phyloP scores from a whole-genome alignment of 1,140 invertebrate species.

The Charaxes varanes region DNA sequence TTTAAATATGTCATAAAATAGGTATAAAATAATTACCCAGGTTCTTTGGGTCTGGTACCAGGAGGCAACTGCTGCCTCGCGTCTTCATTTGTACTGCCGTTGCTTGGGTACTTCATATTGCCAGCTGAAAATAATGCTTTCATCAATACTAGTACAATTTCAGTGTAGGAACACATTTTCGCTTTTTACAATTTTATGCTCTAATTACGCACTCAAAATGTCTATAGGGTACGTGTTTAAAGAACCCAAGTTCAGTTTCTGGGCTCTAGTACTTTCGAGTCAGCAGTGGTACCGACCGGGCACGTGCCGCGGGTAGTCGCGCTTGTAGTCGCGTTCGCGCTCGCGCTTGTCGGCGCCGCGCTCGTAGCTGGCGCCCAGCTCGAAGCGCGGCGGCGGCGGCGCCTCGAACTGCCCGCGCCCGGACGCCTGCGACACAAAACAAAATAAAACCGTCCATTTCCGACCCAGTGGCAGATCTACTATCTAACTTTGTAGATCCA shows the following conservation, averaged over 20 bases:
- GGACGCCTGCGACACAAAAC: constrained; percentile 31
- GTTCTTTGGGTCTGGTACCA: constrained; percentile 60
- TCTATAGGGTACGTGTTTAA: too few species aligned
- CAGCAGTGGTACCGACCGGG: constrained; percentile 53
- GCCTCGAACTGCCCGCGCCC: constrained; percentile 58
- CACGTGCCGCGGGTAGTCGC: constrained; percentile 57
- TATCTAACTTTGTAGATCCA: too few species aligned
- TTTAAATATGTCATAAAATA: too few species aligned
- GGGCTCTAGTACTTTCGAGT: too few species aligned
- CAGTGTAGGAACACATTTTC: too few species aligned
- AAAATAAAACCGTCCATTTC: neutral
- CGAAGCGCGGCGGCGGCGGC: constrained; percentile 59
- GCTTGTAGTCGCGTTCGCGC: constrained; percentile 57
- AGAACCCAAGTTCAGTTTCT: too few species aligned
- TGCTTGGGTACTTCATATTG: constrained; percentile 64
- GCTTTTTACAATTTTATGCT: too few species aligned
- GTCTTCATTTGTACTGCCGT: constrained; percentile 56
- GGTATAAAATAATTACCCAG: constrained; percentile 50
- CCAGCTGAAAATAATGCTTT: constrained; percentile 33
- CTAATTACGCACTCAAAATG: too few species aligned
- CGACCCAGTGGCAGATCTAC: too few species aligned
- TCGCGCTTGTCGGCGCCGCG: constrained; percentile 54
- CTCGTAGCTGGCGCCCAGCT: constrained; percentile 54
- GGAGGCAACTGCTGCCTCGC: constrained; percentile 60
- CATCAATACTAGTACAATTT: constrained; percentile 1